Percentiles rank a stretch among this genome's conserved stretches.
phyloP scores from a whole-genome alignment of 2,888 invertebrate genomes.

The Meandrusa payeni region DNA sequence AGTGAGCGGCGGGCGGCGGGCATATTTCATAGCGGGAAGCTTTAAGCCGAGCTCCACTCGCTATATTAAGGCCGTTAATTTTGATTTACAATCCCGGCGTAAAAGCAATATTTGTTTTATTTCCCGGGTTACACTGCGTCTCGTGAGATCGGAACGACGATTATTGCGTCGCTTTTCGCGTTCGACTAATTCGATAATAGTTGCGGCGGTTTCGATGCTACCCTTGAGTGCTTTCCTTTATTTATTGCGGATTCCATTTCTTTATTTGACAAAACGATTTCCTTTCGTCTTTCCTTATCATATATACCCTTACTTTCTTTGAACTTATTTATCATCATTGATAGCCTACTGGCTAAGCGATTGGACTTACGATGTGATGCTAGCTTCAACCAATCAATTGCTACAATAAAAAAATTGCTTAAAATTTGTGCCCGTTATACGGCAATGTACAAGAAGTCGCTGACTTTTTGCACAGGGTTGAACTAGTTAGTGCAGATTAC shows the following conservation, averaged over 20 bases:
- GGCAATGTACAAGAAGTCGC: too few species aligned
- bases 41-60: conserved; percentile 67
- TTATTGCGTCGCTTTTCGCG: conserved; percentile 61
- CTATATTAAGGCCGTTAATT: conserved; percentile 81
- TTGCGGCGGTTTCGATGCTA: conserved; percentile 52
- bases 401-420: too few species aligned
- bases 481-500: too few species aligned
- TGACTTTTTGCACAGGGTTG: too few species aligned
- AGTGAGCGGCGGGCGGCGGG: conserved; percentile 71
- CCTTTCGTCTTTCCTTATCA: too few species aligned
- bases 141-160: conserved; percentile 59
- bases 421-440: too few species aligned
- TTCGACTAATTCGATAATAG: conserved; percentile 71
- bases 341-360: too few species aligned
- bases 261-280: conserved; percentile 12
- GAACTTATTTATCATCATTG: too few species aligned
- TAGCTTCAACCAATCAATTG: too few species aligned
- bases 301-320: too few species aligned
- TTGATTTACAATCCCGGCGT: conserved; percentile 79
- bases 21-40: conserved; percentile 79
- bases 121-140: conserved; percentile 57
- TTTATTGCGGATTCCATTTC: conserved; percentile 28
- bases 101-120: conserved; percentile 81
- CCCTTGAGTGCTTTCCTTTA: conserved; percentile 43
- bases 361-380: too few species aligned